Evolutionary conservation across 1,140 invertebrate genomes (phyloP), one percentile per base, ranked within the genome.

Genomic region (Lepidostoma basale): DNA sequence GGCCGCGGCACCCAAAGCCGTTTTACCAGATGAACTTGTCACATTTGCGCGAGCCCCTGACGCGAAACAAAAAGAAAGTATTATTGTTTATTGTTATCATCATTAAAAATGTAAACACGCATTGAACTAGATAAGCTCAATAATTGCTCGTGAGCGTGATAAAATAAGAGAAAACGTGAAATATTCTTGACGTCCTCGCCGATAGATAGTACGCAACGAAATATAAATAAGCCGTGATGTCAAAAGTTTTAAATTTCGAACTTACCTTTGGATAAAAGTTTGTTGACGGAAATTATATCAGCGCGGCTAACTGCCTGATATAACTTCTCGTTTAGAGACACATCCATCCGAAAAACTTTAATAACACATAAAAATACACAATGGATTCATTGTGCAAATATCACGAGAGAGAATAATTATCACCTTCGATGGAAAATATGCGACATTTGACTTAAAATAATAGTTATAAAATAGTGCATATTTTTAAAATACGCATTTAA

Each of bases 261-360:
- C 26, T 28, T 36, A 59, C 64, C 64, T 49, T 60, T 42, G 25
- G 64, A 56, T 36, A 67, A 33, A 45, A 67, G 56, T 36, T 60
- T 67, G 44, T 67, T 49, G 12, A 67, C 64, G 18, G 26, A 59
- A 47, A 47, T 39, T 33, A 67, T 59, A 47, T 67, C 64, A 14
- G 42, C 23, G 23, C 64, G 54, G 64, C 64, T 59, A n/a, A 67
- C 64, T 36, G 64, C 64, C 64, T 60, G 64, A 42, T 67, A 67
- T 49, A 67, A 60, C 16, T 40, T 45, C 42, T 67, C 64, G 56
- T 67, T 47, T 33, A 67, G 26, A 23, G 63, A 42, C 25, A 45
- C 52, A 42, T 67, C 64, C 64, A 67, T 67, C 54, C 64, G 64
- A 59, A 66, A 64, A 64, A 36, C 14, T 49, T 52, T 14, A 10